phyloP scores from a whole-genome alignment of 2,888 invertebrate genomes.

The Uropetala carovei region DNA sequence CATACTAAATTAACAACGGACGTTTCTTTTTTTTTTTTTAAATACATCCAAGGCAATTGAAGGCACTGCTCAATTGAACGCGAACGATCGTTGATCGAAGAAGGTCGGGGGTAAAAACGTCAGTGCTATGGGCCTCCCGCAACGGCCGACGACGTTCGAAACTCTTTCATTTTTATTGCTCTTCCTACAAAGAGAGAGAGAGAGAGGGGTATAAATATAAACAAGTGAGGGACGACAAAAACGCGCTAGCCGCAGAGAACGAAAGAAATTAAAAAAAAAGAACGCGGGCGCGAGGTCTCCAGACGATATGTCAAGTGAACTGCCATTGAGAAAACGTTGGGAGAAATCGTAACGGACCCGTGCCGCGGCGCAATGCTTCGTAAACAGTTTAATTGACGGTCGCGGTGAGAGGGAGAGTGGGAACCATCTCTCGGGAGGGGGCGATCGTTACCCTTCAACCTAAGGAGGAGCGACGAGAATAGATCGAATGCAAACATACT shows the following conservation, averaged over 20 bases:
- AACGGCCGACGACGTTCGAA: not conserved
- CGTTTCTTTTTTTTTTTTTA: not conserved
- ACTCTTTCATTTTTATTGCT: not conserved
- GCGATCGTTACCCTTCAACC: not conserved
- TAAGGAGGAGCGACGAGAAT: not conserved
- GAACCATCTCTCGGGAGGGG: not conserved
- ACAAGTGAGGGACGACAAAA: not conserved
- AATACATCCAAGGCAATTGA: not conserved
- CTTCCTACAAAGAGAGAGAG: not conserved
- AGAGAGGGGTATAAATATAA: not conserved
- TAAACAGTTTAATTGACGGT: conserved; percentile 4
- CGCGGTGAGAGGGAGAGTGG: not conserved
- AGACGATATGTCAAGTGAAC: conserved; percentile 11
- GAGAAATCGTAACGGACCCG: conserved; percentile 7
- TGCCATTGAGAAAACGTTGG: not conserved
- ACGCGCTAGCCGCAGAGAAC: not conserved
- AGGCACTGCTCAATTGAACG: not conserved
- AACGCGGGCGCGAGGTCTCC: not conserved
- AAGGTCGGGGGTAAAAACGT: not conserved
- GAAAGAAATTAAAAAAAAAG: no score
- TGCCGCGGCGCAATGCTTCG: not conserved
- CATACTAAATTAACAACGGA: not conserved
- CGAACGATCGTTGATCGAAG: not conserved
- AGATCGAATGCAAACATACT: no score
- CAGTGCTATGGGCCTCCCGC: not conserved